Evolutionary conservation across 2,113 vertebrate genomes (phyloP), one percentile per base, ranked within the genome.

Genomic region (Cettia cetti): DNA sequence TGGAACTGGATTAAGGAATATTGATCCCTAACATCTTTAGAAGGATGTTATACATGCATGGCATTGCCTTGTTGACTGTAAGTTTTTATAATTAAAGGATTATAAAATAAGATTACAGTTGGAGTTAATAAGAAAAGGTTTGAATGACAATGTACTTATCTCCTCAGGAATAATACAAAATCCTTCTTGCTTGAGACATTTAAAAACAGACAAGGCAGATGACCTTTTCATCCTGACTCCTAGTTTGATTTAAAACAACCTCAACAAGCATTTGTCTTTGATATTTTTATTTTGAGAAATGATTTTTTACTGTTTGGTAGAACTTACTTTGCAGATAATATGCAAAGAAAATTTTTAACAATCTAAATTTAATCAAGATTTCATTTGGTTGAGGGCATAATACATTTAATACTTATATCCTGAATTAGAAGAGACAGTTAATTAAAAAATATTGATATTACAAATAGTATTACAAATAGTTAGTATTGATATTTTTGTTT

Each of bases 1-100:
- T 65, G 40, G 24, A 77, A 88, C 79, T 90, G 68, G 96, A 89
- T 96, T 95, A 95, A 90, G 76, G 42, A 89, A 76, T 83, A 77
- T 69, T 89, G 86, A 95, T 96, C 66, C 49, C 31, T 72, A 44
- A 79, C 64, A 30, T 90, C 57, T 74, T 76, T 69, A 65, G 63
- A 80, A 77, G 54, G 40, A 69, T 89, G 39, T 68, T 86, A 90
- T n/a, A 63, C 21, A 56, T 69, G 21, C 63, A 66, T 86, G 42
- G 17, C 27, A 42, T 81, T 77, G 81, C 52, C 47, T 77, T 89
- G 28, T 85, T 89, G 57, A 54, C 54, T 81, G 15, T 61, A 91
- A 59, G 19, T 68, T 92, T 92, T 85, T 87, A 87, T 69, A 91
- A 91, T 64, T 91, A 75, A 71, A 84, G 30, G 56, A 94, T 94